phyloP scores from a whole-genome alignment of 2,888 invertebrate genomes.

The Lycocerus yunnanus region DNA sequence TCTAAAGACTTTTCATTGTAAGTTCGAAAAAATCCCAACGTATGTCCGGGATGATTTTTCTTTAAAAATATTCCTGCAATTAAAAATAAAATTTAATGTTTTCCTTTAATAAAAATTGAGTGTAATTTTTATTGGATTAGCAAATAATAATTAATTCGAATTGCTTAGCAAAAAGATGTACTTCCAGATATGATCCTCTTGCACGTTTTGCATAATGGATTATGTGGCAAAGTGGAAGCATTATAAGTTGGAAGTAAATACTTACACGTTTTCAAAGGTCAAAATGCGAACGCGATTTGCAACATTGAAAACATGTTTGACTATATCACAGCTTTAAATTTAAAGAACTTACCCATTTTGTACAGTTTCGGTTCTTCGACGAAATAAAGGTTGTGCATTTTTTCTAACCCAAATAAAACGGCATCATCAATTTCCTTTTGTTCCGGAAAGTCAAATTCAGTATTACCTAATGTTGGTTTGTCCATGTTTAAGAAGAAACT shows the following conservation, averaged over 20 bases:
- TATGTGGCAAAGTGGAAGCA: background rate
- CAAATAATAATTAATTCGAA: background rate
- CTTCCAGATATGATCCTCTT: background rate
- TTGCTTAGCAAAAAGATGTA: background rate
- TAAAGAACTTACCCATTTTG: slow-evolving; percentile 59
- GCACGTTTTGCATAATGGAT: background rate
- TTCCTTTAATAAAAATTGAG: background rate
- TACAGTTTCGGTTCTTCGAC: slow-evolving; percentile 64
- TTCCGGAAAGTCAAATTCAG: slow-evolving; percentile 30
- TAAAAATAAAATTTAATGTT: background rate
- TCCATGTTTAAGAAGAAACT: background rate
- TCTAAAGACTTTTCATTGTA: slow-evolving; percentile 66
- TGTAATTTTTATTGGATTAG: background rate
- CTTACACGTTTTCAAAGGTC: background rate
- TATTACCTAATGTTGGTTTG: background rate
- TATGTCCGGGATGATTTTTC: slow-evolving; percentile 68
- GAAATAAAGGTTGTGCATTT: slow-evolving; percentile 68
- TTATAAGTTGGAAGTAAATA: background rate
- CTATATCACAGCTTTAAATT: background rate
- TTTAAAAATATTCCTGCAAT: slow-evolving; percentile 66
- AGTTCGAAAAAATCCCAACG: slow-evolving; percentile 73
- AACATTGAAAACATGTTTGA: background rate
- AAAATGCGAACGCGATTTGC: background rate
- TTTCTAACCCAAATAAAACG: slow-evolving; percentile 68
- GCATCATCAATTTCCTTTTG: slow-evolving; percentile 65